Conservation (phyloP, 2,888 invertebrate species). For the Tetrapedia diversipes region DNA sequence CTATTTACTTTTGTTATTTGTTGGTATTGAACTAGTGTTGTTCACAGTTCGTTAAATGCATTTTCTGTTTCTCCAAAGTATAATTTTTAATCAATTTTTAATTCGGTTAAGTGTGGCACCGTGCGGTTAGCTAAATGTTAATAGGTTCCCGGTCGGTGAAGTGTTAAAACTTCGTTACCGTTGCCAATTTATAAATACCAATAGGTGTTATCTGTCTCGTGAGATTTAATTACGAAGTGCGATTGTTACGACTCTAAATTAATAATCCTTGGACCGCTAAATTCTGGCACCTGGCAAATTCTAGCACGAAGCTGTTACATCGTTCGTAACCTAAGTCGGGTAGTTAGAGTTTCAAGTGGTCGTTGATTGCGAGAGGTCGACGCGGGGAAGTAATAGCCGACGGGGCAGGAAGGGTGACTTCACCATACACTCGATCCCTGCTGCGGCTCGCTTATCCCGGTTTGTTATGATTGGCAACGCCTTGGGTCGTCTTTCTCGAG, state of each 20-base stretch:
- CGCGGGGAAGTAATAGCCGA: background rate
- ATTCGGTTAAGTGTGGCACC: too few relatives aligned
- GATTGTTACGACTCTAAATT: background rate
- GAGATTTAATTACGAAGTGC: background rate
- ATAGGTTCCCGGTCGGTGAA: too few relatives aligned
- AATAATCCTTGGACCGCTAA: background rate
- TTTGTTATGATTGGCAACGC: conserved; percentile 22
- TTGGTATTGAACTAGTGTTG: too few relatives aligned
- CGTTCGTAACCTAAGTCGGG: background rate
- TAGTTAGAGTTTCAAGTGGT: conserved; percentile 11
- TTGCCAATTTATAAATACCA: too few relatives aligned
- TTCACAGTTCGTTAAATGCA: too few relatives aligned
- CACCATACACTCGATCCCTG: background rate
- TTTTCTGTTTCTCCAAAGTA: too few relatives aligned
- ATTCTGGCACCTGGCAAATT: background rate
- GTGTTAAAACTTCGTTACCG: too few relatives aligned
- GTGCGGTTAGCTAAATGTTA: too few relatives aligned
- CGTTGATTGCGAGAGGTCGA: conserved; percentile 7
- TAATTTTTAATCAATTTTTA: too few relatives aligned
- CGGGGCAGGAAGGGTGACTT: background rate
- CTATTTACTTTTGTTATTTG: too few relatives aligned
- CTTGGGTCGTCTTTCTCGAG: background rate
- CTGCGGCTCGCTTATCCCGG: background rate
- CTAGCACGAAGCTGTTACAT: background rate
- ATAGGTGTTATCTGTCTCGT: background rate